Evolutionary conservation across 2,888 invertebrate species (phyloP), one percentile per base, ranked within the genome.

Genomic region (Andrena fulva): DNA sequence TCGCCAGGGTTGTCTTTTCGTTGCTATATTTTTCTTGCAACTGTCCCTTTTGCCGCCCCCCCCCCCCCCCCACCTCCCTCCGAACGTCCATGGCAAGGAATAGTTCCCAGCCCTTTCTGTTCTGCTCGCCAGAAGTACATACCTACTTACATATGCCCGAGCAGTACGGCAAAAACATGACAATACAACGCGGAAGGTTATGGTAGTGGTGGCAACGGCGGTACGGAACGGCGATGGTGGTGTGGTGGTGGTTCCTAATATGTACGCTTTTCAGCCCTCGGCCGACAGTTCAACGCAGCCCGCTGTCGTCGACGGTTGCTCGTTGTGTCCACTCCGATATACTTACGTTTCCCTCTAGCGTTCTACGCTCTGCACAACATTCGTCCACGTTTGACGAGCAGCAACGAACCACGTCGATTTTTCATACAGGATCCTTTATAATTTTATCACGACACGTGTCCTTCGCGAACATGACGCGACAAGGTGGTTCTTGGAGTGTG

Each of bases 281-380:
- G 77, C 82, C 85, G 90, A 85, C 91, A 91, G 92, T 92, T 91
- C 84, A 85, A 89, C 92, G 89, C 89, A 88, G 90, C 86, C 90
- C 85, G 91, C 89, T 91, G 91, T 85, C 89, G 87, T 88, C 86
- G 89, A 85, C 91, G 91, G 92, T 90, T 80, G 85, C 73, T 66
- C 80, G 83, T 77, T 62, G 52, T 62, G 52, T 64, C 63, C 54
- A 48, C 50, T 33, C 59, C 42, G 68, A 27, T 33, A 27, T 33
- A 50, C 31, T 20, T 20, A 42, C 31, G 20, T 76, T 84, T 77
- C 12, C 42, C 16, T 63, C 71, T 64, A 54, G n/a, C 24, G 29
- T 52, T 7, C 33, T 27, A 24, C 31, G 20, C 54, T 77, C 73
- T 48, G 10, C 59, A 35, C 35, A 24, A 24, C 67, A 1, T 20